Evolutionary conservation across 2,113 vertebrate species (phyloP), one percentile per base, ranked within the genome.

Genomic region (Arvicanthis niloticus): DNA sequence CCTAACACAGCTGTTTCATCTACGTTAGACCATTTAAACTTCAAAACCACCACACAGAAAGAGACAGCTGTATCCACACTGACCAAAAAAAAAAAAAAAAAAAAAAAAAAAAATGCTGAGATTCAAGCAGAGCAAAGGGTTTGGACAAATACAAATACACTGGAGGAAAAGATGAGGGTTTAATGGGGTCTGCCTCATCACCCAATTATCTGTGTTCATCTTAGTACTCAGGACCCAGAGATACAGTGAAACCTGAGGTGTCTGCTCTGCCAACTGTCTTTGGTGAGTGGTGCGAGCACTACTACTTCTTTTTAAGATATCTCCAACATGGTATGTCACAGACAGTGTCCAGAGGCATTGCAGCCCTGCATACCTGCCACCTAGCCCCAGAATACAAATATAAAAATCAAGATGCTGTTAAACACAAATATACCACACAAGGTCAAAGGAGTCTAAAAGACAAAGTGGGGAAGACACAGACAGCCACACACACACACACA

Each of bases 31-130:
- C 51, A 65, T 91, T 78, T 84, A 76, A 34, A 68, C 81, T 87
- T 95, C n/a, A 80, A 89, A 95, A 80, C 31, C 88, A 91, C 78
- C 56, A 26, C 12, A 87, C 7, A 24, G 56, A 65, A 26, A 67
- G 67, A 60, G 73, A 40, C 12, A n/a, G 29, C 62, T 0, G 9
- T 13, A 70, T 86, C 19, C 78, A 72, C 42, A n/a, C 45, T 4
- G 31, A 60, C 7, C 22, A 51, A 19, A 37, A 37, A 15, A 70
- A 19, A 34, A 31, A 68, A 68, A 68, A 26, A 62, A 24, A 62
- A 60, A 65, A 26, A 26, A 67, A 67, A 31, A 5, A 3, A 92
- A 26, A 51, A 51, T 1, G 53, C 4, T 22, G 62, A 73, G 5
- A 26, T 2, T 92, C 65, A 65, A 5, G 15, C 60, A 13, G 60